phyloP scores from a whole-genome alignment of 2,797 vertebrate genomes.

The Sibirionetta formosa region DNA sequence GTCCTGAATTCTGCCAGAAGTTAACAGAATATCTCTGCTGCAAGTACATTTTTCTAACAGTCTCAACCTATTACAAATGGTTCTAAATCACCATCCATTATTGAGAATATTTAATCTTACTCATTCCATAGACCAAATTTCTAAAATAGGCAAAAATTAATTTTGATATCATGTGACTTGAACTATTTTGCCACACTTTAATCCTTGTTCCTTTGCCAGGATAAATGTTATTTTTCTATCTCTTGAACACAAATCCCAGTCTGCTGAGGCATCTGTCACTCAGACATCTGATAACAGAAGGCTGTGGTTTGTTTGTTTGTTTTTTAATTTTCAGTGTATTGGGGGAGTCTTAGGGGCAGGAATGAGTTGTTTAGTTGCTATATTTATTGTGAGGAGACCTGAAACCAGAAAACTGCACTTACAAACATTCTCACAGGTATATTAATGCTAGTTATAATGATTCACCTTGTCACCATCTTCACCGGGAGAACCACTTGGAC shows the following conservation, averaged over 20 bases:
- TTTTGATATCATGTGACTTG: neutral
- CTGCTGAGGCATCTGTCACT: neutral
- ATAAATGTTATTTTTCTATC: neutral
- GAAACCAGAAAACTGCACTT: neutral
- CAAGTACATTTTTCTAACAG: neutral
- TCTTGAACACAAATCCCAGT: neutral
- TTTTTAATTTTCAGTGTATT: neutral
- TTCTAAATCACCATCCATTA: neutral
- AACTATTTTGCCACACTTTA: neutral
- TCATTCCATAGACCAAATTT: neutral
- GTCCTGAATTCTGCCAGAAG: neutral
- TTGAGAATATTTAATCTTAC: neutral
- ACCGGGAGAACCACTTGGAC: conserved; percentile 96
- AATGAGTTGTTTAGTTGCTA: neutral
- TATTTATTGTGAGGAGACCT: neutral
- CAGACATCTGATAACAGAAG: neutral
- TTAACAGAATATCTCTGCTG: neutral
- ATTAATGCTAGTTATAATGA: neutral
- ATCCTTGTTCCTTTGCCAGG: neutral
- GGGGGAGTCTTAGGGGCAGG: neutral
- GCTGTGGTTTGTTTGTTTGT: neutral
- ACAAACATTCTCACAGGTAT: neutral
- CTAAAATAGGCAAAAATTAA: conserved; percentile 3
- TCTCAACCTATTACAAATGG: neutral
- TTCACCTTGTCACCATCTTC: conserved; percentile 98